A percentile compares a stretch with the other conserved stretches of the same genome.
Conservation (phyloP, 2,888 invertebrate genomes). For the Mythimna loreyi region DNA sequence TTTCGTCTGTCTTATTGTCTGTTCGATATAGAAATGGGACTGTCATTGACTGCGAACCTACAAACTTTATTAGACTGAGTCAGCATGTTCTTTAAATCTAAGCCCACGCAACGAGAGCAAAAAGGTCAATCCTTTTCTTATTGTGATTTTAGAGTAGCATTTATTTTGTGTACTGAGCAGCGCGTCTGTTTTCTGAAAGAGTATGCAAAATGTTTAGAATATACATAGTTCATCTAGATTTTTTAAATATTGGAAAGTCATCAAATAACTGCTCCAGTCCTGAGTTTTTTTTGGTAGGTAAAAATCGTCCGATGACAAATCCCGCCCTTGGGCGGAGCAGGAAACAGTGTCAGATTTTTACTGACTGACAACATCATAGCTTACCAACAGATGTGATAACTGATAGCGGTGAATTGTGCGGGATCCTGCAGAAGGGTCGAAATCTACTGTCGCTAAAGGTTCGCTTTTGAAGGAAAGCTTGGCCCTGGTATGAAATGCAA, state of each 20-base stretch:
- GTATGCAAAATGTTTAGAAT: too few relatives aligned
- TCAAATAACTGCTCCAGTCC: background rate
- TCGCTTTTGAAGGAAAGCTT: too few relatives aligned
- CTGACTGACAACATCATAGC: too few relatives aligned
- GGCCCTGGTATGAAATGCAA: too few relatives aligned
- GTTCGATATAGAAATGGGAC: background rate
- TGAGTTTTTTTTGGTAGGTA: too few relatives aligned
- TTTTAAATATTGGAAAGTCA: background rate
- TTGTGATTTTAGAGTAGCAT: background rate
- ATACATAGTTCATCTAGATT: background rate
- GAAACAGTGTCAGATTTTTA: too few relatives aligned
- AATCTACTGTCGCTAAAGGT: too few relatives aligned
- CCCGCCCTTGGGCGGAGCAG: too few relatives aligned
- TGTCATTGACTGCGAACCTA: background rate
- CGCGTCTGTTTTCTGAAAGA: background rate
- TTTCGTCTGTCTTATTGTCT: background rate
- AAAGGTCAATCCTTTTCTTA: conserved; percentile 14
- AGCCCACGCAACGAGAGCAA: background rate
- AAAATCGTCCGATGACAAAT: too few relatives aligned
- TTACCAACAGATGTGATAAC: too few relatives aligned
- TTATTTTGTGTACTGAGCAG: conserved; percentile 15
- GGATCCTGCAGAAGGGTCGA: too few relatives aligned
- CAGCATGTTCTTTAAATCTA: conserved; percentile 2
- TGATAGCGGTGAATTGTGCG: too few relatives aligned
- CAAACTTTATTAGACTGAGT: conserved; percentile 8